phyloP scores from a whole-genome alignment of 2,113 vertebrate genomes.

The Antechinus stuartii region DNA sequence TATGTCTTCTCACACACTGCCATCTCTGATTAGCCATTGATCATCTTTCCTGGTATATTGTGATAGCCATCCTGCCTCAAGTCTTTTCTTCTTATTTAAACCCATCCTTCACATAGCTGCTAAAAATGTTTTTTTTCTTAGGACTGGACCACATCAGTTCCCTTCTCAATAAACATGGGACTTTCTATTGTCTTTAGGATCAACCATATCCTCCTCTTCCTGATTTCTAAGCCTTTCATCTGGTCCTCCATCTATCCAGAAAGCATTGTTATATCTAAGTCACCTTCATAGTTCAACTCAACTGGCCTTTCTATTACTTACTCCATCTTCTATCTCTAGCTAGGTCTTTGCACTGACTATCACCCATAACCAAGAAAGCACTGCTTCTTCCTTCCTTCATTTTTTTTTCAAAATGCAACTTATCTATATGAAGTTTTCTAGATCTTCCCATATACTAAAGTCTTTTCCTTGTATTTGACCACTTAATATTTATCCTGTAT shows the following conservation, averaged over 20 bases:
- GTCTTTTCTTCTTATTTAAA: neutral
- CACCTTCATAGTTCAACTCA: neutral
- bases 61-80: neutral
- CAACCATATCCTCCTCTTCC: neutral
- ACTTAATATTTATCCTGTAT: neutral
- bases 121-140: no score
- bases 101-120: neutral
- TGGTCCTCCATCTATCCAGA: neutral
- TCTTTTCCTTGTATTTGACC: neutral
- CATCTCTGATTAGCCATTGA: neutral
- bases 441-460: neutral
- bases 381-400: neutral
- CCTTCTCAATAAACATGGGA: neutral
- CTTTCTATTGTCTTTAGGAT: neutral
- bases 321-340: neutral
- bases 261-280: neutral
- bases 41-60: neutral
- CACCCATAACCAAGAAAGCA: neutral
- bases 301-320: neutral
- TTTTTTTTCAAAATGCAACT: neutral
- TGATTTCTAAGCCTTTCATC: neutral
- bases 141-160: neutral
- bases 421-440: neutral
- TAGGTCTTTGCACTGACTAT: neutral
- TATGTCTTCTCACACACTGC: neutral